phyloP scores from a whole-genome alignment of 2,797 vertebrate genomes.

The Channa striata region DNA sequence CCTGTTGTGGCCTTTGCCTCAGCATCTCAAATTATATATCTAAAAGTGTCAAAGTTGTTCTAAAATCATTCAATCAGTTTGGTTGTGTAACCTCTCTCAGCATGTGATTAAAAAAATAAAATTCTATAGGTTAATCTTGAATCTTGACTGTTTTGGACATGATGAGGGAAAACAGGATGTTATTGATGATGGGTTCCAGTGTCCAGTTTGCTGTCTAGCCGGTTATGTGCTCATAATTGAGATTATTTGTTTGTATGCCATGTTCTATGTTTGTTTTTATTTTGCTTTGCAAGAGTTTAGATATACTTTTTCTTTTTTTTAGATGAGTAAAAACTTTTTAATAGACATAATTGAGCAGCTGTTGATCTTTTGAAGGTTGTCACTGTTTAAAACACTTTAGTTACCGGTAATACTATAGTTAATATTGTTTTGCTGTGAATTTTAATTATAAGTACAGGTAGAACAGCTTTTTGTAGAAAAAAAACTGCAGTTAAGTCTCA shows the following conservation, averaged over 20 bases:
- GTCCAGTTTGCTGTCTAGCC: background rate
- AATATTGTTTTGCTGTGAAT: background rate
- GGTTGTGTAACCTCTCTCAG: background rate
- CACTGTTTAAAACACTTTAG: background rate
- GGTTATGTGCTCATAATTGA: conserved; percentile 1
- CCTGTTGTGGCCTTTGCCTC: background rate
- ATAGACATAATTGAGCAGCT: background rate
- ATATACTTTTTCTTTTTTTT: background rate
- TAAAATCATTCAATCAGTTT: background rate
- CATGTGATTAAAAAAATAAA: no score
- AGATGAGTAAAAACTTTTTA: no score
- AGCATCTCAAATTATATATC: background rate
- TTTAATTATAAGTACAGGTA: background rate
- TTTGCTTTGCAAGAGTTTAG: background rate
- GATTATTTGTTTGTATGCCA: no score
- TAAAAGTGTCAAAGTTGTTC: no score
- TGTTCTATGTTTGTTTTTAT: conserved; percentile 18
- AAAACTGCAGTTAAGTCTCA: conserved; percentile 10
- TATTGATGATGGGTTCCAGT: conserved; percentile 5
- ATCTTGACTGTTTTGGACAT: background rate
- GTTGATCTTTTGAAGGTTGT: no score
- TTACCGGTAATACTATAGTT: background rate
- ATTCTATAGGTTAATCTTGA: background rate
- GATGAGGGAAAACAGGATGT: background rate
- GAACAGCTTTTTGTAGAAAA: background rate